These are phyloP conservation scores for Nephrotoma guestfalica DNA, from an alignment of 2,888 invertebrate species.

Conservation along the genomic window DNA sequence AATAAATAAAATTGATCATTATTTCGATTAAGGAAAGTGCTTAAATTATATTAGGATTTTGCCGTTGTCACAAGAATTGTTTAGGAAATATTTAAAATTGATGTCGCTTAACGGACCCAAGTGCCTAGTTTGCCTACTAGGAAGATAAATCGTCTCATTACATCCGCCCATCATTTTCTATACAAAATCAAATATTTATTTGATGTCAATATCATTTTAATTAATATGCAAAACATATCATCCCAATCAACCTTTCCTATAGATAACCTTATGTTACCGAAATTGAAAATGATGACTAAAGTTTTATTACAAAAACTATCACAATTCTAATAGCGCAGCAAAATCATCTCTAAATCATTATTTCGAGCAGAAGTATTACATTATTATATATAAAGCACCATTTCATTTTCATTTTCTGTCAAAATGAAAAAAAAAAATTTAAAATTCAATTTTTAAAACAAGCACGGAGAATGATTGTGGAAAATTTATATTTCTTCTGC, in stretches of 20 bases:
- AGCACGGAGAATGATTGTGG: neutral
- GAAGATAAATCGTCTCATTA: too few species aligned
- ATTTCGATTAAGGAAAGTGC: too few species aligned
- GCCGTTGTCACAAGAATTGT: too few species aligned
- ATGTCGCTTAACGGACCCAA: too few species aligned
- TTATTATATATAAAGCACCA: neutral
- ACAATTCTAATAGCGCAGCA: neutral
- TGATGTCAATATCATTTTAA: neutral
- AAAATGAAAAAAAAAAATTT: neutral
- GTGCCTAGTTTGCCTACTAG: too few species aligned
- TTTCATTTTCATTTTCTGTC: neutral
- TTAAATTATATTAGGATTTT: too few species aligned
- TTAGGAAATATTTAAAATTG: too few species aligned
- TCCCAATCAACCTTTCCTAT: neutral
- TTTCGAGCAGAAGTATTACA: neutral
- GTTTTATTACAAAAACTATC: neutral
- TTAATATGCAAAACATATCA: neutral
- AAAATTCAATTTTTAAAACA: neutral
- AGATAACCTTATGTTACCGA: neutral
- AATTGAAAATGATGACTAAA: neutral
- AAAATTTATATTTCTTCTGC: neutral
- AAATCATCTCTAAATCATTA: neutral
- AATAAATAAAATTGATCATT: too few species aligned
- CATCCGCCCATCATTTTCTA: too few species aligned
- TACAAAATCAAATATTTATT: too few species aligned